Evolutionary conservation across 2,888 invertebrate genomes (phyloP).

Genomic region (Ophion ellenae): DNA sequence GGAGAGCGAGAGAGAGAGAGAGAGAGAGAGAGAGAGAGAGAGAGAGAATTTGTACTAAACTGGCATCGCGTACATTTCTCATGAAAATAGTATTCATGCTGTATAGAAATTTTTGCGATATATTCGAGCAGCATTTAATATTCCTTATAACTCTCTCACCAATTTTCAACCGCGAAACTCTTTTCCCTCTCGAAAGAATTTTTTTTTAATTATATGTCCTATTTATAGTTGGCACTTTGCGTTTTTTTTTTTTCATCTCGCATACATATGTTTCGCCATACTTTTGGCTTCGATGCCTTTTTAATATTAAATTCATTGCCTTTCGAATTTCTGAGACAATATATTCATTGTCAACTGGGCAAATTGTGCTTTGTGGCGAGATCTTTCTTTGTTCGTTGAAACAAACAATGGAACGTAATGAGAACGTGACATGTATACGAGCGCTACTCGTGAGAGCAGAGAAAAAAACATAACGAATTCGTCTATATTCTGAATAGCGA

Average conservation of each 20-base stretch:
- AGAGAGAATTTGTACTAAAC: slow-evolving; percentile 28
- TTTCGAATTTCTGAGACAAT: slow-evolving; percentile 15
- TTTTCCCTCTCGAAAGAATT: slow-evolving; percentile 14
- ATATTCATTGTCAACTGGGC: not conserved
- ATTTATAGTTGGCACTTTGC: slow-evolving; percentile 24
- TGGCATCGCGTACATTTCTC: slow-evolving; percentile 1
- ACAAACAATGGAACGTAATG: slow-evolving; percentile 4
- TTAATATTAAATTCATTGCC: slow-evolving; percentile 1
- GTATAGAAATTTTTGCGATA: not conserved
- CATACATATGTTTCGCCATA: slow-evolving; percentile 9
- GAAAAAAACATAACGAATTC: slow-evolving; percentile 3
- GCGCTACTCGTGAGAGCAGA: not conserved
- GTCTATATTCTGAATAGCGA: not conserved
- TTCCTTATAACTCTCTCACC: slow-evolving; percentile 12
- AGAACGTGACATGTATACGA: slow-evolving; percentile 12
- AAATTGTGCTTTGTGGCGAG: not conserved
- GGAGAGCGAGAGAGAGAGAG: not conserved
- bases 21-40: not conserved
- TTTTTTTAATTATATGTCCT: not conserved
- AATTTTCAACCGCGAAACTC: slow-evolving; percentile 25
- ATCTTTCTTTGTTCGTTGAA: slow-evolving; percentile 26
- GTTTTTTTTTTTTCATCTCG: not conserved
- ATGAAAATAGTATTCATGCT: not conserved
- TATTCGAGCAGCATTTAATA: slow-evolving; percentile 42
- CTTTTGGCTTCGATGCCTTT: not conserved